Evolutionary conservation across 1,140 invertebrate genomes (phyloP).

Genomic region (Marisa cornuarietis): DNA sequence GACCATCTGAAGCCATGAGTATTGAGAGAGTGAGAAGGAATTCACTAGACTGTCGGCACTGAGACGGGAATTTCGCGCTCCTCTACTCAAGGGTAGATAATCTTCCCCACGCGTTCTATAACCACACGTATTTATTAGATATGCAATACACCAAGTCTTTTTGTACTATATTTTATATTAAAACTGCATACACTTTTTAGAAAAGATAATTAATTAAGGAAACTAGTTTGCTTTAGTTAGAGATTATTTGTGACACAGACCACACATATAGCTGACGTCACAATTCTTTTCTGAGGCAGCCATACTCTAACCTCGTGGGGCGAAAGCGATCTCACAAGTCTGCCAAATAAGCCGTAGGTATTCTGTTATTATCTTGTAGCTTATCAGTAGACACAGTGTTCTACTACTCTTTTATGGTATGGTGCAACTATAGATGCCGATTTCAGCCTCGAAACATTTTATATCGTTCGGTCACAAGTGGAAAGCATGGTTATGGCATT

Average conservation of each 20-base stretch:
- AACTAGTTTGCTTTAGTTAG: constrained; percentile 14
- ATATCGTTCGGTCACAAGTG: too few species aligned
- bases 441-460: too few species aligned
- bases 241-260: constrained; percentile 14
- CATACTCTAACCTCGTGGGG: constrained; percentile 45
- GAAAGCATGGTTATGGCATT: too few species aligned
- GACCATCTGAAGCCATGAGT: constrained; percentile 16
- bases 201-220: background rate
- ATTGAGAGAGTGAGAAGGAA: background rate
- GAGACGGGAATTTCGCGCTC: constrained; percentile 23
- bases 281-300: constrained; percentile 39
- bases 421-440: background rate
- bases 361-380: background rate
- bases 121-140: background rate
- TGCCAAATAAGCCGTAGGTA: background rate
- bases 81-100: background rate
- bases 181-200: background rate
- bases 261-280: constrained; percentile 41
- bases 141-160: background rate
- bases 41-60: background rate
- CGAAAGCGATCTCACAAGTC: constrained; percentile 13
- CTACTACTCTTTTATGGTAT: background rate
- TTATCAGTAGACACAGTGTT: background rate
- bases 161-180: background rate
- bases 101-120: background rate